Base-by-base conservation (phyloP, 2,888 invertebrate species). In the Hipparchia semele region DNA sequence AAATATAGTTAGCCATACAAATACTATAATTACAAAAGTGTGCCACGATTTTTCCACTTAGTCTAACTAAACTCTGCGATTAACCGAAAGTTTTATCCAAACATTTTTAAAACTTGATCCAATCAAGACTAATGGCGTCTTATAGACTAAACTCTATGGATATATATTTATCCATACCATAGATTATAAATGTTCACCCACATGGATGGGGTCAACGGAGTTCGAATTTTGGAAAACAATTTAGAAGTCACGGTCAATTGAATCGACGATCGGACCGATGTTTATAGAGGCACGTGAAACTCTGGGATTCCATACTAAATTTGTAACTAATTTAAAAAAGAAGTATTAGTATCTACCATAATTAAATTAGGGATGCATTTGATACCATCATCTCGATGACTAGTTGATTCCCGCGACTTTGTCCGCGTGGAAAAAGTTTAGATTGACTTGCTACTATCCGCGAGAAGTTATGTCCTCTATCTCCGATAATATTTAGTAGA, bases 171-270 rank as follows among this genome's bases (percentile, higher is more conserved):
- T 59, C 39, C 1, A 45, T 5, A 45, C 46, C 13, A 49, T 13
- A 62, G 59, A 64, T 2, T 33, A 46, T 13, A 56, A 8, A 61
- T 51, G 13, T 54, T 65, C 64, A 73, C 74, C 73, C 75, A 71
- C 71, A 75, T 71, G 73, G 65, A 75, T 71, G 73, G 68, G 75
- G 77, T 77, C 75, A 77, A 49, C 46, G 65, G 78, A 80, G 80
- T 72, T 77, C 82, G 85, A 80, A 90, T 88, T 87, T 85, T 88
- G 84, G 83, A 87, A 83, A 87, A 89, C 89, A 89, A 90, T 90
- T 90, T 87, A 83, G 78, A 77, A 84, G 87, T 83, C 85, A 89
- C 85, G 88, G 81, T 84, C 90, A 91, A 91, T 91, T 90, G 90
- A 85, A 77, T 82, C 85, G 84, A 84, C 86, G 82, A 61, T 53